Conservation (phyloP, 2,797 vertebrate species). For the Scolopax rusticola region DNA sequence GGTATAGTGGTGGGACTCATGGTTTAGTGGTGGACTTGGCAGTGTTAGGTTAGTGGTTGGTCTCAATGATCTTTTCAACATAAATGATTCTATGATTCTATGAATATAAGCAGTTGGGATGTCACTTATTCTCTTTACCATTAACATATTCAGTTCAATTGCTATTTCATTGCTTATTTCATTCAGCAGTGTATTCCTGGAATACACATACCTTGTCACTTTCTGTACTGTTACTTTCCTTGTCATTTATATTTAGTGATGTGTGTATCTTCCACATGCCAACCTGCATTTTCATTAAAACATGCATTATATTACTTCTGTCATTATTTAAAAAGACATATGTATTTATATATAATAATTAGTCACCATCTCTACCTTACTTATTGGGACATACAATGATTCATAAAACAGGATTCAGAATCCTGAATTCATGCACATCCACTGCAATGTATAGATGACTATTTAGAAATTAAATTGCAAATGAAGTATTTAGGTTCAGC, state of each 20-base stretch:
- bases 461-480: not conserved
- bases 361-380: not conserved
- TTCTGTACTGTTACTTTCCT: not conserved
- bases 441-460: not conserved
- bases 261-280: not conserved
- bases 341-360: not conserved
- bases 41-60: not conserved
- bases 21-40: not conserved
- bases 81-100: not conserved
- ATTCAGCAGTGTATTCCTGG: not conserved
- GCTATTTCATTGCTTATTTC: not conserved
- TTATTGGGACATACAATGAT: not conserved
- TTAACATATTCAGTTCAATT: not conserved
- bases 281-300: not conserved
- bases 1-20: too few relatives aligned
- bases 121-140: not conserved
- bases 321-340: not conserved
- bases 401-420: not conserved
- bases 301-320: not conserved
- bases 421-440: not conserved
- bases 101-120: not conserved
- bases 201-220: not conserved
- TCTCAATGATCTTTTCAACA: not conserved
- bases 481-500: not conserved
- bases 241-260: not conserved